These are phyloP conservation scores for Drosophila equinoxialis DNA, from an alignment of 1,140 invertebrate species.

Conservation along the genomic window DNA sequence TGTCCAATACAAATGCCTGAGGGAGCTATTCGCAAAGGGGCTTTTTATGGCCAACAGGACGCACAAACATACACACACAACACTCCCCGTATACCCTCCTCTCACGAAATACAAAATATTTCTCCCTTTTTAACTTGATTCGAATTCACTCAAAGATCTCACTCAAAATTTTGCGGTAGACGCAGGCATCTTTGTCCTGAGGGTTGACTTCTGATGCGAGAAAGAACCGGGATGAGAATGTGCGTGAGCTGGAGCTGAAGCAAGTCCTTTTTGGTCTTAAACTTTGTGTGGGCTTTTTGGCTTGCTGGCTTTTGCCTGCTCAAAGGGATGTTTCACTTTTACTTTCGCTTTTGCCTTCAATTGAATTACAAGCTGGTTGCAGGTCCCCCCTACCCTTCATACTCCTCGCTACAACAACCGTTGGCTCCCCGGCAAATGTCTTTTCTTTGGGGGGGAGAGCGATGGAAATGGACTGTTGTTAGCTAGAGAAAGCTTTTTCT, in stretches of 20 bases:
- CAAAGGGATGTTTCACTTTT: conserved; percentile 72
- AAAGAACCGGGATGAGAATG: conserved; percentile 8
- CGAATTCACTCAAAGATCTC: conserved; percentile 44
- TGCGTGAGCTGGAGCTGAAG: conserved; percentile 34
- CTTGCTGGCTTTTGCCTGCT: conserved; percentile 29
- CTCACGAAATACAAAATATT: conserved; percentile 26
- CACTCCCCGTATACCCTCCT: not conserved
- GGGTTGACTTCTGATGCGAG: conserved; percentile 50
- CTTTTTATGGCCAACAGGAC: conserved; percentile 54
- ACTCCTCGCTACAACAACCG: not conserved
- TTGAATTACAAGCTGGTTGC: conserved; percentile 48
- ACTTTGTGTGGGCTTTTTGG: conserved; percentile 26
- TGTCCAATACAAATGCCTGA: conserved; percentile 40
- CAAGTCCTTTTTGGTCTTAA: conserved; percentile 33
- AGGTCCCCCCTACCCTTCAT: conserved; percentile 7
- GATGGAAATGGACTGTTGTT: conserved; percentile 3
- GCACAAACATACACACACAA: not conserved
- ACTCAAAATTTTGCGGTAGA: conserved; percentile 58
- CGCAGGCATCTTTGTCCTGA: conserved; percentile 41
- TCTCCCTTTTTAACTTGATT: conserved; percentile 24
- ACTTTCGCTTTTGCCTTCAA: conserved; percentile 51
- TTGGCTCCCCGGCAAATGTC: conserved; percentile 3
- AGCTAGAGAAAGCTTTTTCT: conserved; percentile 61
- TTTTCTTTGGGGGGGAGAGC: not conserved
- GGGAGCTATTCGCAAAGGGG: conserved; percentile 55